Conservation (phyloP, 1,140 invertebrate species). For the Scylla paramamosain region DNA sequence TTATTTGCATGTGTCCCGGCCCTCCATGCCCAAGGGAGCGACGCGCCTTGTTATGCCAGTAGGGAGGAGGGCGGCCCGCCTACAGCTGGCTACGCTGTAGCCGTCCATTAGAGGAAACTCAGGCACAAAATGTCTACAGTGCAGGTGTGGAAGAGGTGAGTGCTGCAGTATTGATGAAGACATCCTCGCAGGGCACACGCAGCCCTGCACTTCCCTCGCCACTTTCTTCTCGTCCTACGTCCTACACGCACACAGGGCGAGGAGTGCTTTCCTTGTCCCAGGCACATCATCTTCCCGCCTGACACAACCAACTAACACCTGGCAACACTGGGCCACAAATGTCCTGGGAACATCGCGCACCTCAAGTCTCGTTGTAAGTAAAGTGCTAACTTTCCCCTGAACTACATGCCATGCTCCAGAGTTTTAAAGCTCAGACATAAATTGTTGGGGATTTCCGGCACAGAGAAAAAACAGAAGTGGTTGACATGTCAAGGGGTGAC, state of each 20-base stretch:
- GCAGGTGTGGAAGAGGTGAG: neutral
- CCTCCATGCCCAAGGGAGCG: neutral
- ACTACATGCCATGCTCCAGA: no score
- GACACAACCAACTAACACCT: neutral
- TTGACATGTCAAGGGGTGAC: neutral
- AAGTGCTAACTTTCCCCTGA: no score
- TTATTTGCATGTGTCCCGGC: constrained; percentile 64
- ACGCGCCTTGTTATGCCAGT: neutral
- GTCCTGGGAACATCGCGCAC: no score
- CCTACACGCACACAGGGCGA: neutral
- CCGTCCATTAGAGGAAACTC: neutral
- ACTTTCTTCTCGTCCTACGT: neutral
- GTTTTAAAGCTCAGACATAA: neutral
- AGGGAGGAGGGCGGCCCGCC: neutral
- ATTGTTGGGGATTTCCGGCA: neutral
- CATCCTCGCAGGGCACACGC: neutral
- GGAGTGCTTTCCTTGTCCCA: neutral
- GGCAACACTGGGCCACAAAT: no score
- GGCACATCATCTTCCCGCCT: neutral
- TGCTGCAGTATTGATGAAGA: neutral
- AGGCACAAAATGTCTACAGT: neutral
- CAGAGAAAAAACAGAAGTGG: constrained; percentile 20
- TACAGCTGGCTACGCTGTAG: neutral
- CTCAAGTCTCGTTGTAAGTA: no score
- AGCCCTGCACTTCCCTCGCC: neutral